These are phyloP conservation scores for Anguilla marmorata DNA, from an alignment of 2,797 vertebrate species.

Conservation along the genomic window DNA sequence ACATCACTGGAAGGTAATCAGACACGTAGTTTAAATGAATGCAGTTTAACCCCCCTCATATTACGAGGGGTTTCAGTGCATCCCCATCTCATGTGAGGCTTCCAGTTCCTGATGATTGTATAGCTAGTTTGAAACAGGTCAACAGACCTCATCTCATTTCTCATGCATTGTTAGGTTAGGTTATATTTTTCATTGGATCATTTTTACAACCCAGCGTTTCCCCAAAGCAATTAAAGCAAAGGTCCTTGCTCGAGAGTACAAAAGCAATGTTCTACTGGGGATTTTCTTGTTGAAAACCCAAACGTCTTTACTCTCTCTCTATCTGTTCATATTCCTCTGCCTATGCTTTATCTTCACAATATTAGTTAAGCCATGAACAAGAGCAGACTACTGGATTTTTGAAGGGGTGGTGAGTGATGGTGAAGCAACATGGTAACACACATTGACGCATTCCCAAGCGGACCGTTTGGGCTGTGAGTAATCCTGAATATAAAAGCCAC, in stretches of 20 bases:
- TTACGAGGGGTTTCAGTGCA: not conserved
- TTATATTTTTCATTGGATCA: not conserved
- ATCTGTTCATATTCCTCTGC: not conserved
- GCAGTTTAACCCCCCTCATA: not conserved
- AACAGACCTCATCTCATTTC: too few relatives aligned
- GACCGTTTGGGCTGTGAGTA: not conserved
- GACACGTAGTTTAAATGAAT: conserved; percentile 8
- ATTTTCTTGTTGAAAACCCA: too few relatives aligned
- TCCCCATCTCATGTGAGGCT: not conserved
- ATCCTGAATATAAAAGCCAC: not conserved
- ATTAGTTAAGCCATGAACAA: not conserved
- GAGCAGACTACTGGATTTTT: not conserved
- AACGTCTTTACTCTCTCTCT: not conserved
- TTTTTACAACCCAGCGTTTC: not conserved
- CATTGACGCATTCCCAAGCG: not conserved
- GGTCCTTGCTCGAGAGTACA: not conserved
- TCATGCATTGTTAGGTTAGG: not conserved
- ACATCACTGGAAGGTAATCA: conserved; percentile 33
- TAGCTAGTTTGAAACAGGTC: not conserved
- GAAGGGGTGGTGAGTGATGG: not conserved
- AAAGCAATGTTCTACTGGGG: not conserved
- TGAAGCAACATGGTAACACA: not conserved
- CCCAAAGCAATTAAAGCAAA: not conserved
- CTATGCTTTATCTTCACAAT: not conserved
- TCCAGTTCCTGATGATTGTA: not conserved